Percentiles rank a stretch among this genome's conserved stretches.
Evolutionary conservation across 2,888 invertebrate genomes (phyloP).

Genomic region (Aricia artaxerxes): DNA sequence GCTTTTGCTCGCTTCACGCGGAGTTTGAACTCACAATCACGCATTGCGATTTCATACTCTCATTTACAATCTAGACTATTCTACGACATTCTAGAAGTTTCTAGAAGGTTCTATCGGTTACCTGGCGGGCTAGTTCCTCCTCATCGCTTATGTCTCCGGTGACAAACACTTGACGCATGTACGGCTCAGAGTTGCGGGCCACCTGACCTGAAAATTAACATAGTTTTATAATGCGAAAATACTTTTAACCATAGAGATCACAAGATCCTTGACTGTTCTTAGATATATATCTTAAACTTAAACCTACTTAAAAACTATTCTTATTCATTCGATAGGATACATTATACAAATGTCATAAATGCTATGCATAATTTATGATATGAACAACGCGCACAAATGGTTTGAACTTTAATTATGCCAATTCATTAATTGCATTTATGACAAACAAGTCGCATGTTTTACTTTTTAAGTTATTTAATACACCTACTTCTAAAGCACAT

Average conservation of each 20-base stretch:
- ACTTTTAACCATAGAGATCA: slow-evolving; percentile 33
- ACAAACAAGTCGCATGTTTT: background rate
- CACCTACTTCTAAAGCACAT: too few species aligned
- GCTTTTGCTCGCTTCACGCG: slow-evolving; percentile 53
- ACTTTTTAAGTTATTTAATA: too few species aligned
- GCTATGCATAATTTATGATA: background rate
- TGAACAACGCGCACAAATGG: background rate
- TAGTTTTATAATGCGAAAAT: slow-evolving; percentile 56
- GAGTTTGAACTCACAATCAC: slow-evolving; percentile 65
- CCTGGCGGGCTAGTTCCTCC: slow-evolving; percentile 84
- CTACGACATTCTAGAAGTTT: slow-evolving; percentile 30
- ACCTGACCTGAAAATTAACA: slow-evolving; percentile 85
- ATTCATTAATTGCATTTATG: background rate
- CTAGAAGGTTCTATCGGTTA: slow-evolving; percentile 59
- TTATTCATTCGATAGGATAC: background rate
- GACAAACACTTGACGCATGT: slow-evolving; percentile 96
- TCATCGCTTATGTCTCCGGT: slow-evolving; percentile 83
- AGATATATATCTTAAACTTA: background rate
- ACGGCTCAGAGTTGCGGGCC: slow-evolving; percentile 96
- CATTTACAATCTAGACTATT: slow-evolving; percentile 31
- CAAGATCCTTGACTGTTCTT: slow-evolving; percentile 17
- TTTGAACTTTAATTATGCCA: background rate
- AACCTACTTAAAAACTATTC: background rate
- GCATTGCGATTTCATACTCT: slow-evolving; percentile 67
- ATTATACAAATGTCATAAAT: background rate